Evolutionary conservation across 2,888 invertebrate species (phyloP), one percentile per base, ranked within the genome.

Genomic region (Troglohyphantes excavatus): DNA sequence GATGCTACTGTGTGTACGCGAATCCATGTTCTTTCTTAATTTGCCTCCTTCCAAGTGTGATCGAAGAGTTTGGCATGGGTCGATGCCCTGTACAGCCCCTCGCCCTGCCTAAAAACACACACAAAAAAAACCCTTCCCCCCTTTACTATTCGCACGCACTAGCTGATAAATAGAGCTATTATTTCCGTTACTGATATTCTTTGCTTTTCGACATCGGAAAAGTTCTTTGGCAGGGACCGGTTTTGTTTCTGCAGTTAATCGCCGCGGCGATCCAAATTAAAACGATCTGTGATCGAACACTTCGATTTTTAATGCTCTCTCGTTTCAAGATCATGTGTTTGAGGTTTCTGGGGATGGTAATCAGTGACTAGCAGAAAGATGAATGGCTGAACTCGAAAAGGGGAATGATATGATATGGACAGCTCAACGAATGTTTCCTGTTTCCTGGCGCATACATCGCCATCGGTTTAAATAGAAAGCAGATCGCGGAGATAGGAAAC

Each of bases 101-200:
- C 75, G 67, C 81, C 88, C 81, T 53, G n/a, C 17, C 53, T 59
- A 82, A 76, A 73, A 82, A 26, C 70, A 11, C 39, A 39, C 39
- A 39, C 68, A 33, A 68, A 53, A 65, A n/a, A n/a, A n/a, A n/a
- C n/a, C 53, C 5, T 53, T 6, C 2, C 53, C 17, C n/a, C n/a
- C 17, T 53, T 13, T 53, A 53, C 53, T 17, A 53, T 53, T 53
- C 53, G 72, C 75, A 82, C 89, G 82, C 83, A 65, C 70, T 63
- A 46, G 11, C 70, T 89, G 89, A 89, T 83, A 89, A 89, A 89
- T 89, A 68, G 83, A 83, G 83, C 82, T 83, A 89, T 89, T 83
- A 89, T 75, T 83, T 76, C 82, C 67, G 76, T 76, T 87, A 81
- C 79, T 73, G 81, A 79, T 79, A 87, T 82, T 83, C 76, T 76